Conservation (phyloP, 1,140 invertebrate genomes). For the Cyclina sinensis region DNA sequence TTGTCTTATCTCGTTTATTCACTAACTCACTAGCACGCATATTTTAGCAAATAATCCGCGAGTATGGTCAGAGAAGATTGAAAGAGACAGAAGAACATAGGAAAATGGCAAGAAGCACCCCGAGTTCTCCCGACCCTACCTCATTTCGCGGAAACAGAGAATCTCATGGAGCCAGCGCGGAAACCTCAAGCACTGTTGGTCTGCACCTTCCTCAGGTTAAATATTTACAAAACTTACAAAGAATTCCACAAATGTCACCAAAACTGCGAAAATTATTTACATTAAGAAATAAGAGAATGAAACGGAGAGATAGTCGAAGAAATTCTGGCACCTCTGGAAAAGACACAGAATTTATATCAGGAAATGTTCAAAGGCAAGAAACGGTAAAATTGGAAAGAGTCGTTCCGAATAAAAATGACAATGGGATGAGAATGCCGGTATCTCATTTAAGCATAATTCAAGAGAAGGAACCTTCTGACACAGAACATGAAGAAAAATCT, state of each 20-base stretch:
- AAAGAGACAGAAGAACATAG: conserved; percentile 81
- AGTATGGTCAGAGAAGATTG: conserved; percentile 81
- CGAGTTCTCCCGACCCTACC: conserved; percentile 48
- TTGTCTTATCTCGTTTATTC: background rate
- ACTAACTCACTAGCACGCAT: background rate
- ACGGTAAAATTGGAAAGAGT: background rate
- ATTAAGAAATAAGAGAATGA: conserved; percentile 23
- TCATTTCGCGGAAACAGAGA: background rate
- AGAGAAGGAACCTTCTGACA: background rate
- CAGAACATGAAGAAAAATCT: background rate
- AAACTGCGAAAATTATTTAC: conserved; percentile 48
- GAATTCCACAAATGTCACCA: conserved; percentile 48
- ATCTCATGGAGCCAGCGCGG: background rate
- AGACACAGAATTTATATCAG: background rate
- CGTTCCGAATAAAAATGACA: conserved; percentile 15
- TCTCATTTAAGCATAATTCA: background rate
- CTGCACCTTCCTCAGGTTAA: conserved; percentile 38
- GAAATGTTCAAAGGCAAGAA: background rate
- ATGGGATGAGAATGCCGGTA: background rate
- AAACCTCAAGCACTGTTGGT: background rate
- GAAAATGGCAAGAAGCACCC: conserved; percentile 60
- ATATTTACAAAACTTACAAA: conserved; percentile 35
- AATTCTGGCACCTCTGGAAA: background rate
- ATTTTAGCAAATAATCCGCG: conserved; percentile 82
- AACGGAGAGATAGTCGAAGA: background rate